phyloP scores from a whole-genome alignment of 2,888 invertebrate genomes.

The Orgyia antiqua region DNA sequence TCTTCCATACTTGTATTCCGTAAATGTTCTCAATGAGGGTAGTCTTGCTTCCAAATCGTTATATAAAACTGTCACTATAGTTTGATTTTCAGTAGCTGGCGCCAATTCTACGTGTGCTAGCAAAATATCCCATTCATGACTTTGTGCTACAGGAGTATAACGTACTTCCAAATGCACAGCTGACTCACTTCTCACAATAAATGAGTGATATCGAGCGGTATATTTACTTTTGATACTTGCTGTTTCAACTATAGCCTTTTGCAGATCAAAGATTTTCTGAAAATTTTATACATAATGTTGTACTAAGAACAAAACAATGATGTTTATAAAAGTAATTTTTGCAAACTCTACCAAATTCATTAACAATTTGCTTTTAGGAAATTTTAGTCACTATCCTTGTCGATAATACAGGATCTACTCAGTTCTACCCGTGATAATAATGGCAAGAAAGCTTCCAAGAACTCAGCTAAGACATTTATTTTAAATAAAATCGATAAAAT shows the following conservation, averaged over 20 bases:
- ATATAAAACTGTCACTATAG: conserved; percentile 78
- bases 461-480: too few relatives aligned
- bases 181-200: conserved; percentile 47
- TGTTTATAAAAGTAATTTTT: too few relatives aligned
- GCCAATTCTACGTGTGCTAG: background rate
- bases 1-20: conserved; percentile 82
- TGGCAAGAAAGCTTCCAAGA: too few relatives aligned
- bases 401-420: too few relatives aligned
- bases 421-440: too few relatives aligned
- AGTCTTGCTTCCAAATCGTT: conserved; percentile 80
- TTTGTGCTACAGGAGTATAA: background rate
- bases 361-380: too few relatives aligned
- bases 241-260: conserved; percentile 54
- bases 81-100: conserved; percentile 6
- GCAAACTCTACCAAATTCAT: too few relatives aligned
- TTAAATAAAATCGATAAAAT: too few relatives aligned
- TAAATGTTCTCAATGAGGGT: conserved; percentile 78
- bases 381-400: too few relatives aligned
- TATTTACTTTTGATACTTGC: conserved; percentile 48
- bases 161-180: conserved; percentile 30
- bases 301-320: too few relatives aligned
- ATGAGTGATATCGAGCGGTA: conserved; percentile 46
- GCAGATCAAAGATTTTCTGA: conserved; percentile 68
- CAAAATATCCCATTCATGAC: background rate
- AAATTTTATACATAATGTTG: too few relatives aligned